Conservation (phyloP, 2,888 invertebrate species). For the Oscheius myriophilus region DNA sequence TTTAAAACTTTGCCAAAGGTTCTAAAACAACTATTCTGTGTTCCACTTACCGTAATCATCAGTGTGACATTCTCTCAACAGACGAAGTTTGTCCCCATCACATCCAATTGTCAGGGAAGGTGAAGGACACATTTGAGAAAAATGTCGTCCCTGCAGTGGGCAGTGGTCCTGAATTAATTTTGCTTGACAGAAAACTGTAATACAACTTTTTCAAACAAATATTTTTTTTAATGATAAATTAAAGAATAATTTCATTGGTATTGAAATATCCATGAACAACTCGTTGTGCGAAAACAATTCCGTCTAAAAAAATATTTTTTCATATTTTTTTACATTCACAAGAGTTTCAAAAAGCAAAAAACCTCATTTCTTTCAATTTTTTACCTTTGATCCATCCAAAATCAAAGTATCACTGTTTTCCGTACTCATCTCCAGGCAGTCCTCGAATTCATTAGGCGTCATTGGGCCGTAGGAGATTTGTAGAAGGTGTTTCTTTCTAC, state of each 20-base stretch:
- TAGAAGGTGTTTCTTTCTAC: constrained; percentile 24
- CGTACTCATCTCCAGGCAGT: constrained; percentile 41
- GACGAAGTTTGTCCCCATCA: constrained; percentile 30
- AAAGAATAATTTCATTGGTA: no score
- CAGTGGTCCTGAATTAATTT: constrained; percentile 19
- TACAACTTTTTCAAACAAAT: no score
- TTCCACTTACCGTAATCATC: constrained; percentile 37
- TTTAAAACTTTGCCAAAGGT: no score
- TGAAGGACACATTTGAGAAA: constrained; percentile 26
- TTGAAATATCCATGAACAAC: no score
- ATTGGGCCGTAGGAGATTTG: constrained; percentile 34
- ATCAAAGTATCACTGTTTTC: constrained; percentile 43
- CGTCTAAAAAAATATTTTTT: background rate
- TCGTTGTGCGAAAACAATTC: no score
- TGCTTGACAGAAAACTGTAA: background rate
- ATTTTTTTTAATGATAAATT: no score
- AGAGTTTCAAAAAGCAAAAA: no score
- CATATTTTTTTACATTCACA: background rate
- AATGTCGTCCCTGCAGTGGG: constrained; percentile 27
- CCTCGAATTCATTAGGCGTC: constrained; percentile 26
- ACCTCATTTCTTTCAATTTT: background rate
- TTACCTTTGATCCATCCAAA: constrained; percentile 22
- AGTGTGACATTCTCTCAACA: constrained; percentile 35
- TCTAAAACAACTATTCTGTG: no score
- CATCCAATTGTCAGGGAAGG: constrained; percentile 40